Conservation (phyloP, 2,888 invertebrate genomes). For the Tryphoninae sp. region DNA sequence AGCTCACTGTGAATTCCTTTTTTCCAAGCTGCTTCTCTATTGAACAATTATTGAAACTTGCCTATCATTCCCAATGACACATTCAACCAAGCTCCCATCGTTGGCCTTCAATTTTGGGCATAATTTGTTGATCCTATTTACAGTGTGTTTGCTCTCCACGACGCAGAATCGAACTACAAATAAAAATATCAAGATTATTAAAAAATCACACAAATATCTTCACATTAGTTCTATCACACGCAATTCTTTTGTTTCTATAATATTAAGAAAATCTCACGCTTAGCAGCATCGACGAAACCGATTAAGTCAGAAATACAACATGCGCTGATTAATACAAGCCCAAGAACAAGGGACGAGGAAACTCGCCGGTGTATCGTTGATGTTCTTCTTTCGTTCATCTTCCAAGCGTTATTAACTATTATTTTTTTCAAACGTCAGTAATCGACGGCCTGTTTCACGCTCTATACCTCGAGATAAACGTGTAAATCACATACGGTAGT, state of each 20-base stretch:
- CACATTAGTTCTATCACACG: not conserved
- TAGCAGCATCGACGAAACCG: conserved; percentile 46
- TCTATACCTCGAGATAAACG: too few species aligned
- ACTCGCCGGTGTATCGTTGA: not conserved
- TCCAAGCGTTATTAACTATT: conserved; percentile 14
- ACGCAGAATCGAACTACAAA: conserved; percentile 87
- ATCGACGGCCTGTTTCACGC: too few species aligned
- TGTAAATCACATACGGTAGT: too few species aligned
- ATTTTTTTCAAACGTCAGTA: too few species aligned
- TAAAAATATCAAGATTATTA: not conserved
- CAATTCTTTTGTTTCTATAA: not conserved
- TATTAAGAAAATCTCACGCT: conserved; percentile 54
- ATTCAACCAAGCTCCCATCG: conserved; percentile 85
- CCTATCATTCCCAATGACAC: conserved; percentile 88
- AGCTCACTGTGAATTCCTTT: too few species aligned
- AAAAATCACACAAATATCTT: conserved; percentile 12
- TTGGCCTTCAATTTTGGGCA: conserved; percentile 84
- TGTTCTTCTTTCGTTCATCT: conserved; percentile 38
- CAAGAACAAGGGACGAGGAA: not conserved
- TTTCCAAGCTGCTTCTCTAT: too few species aligned
- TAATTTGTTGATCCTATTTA: conserved; percentile 84
- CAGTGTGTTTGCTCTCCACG: conserved; percentile 86
- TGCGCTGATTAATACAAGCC: conserved; percentile 14
- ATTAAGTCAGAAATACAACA: conserved; percentile 37
- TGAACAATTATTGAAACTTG: conserved; percentile 72